These are phyloP conservation scores for Podilymbus podiceps DNA, from an alignment of 2,113 vertebrate species.

Conservation along the genomic window DNA sequence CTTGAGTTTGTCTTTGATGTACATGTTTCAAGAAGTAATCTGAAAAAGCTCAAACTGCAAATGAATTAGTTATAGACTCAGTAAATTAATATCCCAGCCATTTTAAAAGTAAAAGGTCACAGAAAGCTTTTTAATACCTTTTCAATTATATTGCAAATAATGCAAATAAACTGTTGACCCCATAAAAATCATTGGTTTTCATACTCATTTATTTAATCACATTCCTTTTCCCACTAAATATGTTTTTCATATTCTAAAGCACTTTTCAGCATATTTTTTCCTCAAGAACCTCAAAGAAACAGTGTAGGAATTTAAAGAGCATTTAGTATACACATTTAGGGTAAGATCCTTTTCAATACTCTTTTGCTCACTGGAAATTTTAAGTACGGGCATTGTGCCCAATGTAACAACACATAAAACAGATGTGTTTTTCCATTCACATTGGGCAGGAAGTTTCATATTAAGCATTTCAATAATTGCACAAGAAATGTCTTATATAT, in stretches of 20 bases:
- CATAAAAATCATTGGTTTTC: constrained; percentile 7
- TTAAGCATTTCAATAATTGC: constrained; percentile 72
- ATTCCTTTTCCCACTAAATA: constrained; percentile 42
- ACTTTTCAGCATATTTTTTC: constrained; percentile 32
- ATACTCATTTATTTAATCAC: constrained; percentile 16
- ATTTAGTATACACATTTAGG: constrained; percentile 40
- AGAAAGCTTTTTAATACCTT: constrained; percentile 25
- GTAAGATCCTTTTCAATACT: constrained; percentile 57
- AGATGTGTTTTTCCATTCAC: constrained; percentile 77
- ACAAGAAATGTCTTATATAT: constrained; percentile 64
- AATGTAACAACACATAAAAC: constrained; percentile 74
- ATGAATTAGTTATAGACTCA: constrained; percentile 8
- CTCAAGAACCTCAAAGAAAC: constrained; percentile 27
- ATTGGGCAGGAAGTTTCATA: constrained; percentile 72
- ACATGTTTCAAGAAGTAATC: background rate
- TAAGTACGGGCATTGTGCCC: constrained; percentile 70
- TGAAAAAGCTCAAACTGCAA: constrained; percentile 27
- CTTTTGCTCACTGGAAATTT: constrained; percentile 69
- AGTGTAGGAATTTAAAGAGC: constrained; percentile 46
- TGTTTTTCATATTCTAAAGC: constrained; percentile 40
- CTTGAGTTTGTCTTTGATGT: background rate
- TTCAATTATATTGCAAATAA: constrained; percentile 40
- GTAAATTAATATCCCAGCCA: background rate
- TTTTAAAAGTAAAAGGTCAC: constrained; percentile 36
- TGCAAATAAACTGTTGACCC: constrained; percentile 45